Conservation (phyloP, 2,888 invertebrate species). For the Monoplex corrugatus region DNA sequence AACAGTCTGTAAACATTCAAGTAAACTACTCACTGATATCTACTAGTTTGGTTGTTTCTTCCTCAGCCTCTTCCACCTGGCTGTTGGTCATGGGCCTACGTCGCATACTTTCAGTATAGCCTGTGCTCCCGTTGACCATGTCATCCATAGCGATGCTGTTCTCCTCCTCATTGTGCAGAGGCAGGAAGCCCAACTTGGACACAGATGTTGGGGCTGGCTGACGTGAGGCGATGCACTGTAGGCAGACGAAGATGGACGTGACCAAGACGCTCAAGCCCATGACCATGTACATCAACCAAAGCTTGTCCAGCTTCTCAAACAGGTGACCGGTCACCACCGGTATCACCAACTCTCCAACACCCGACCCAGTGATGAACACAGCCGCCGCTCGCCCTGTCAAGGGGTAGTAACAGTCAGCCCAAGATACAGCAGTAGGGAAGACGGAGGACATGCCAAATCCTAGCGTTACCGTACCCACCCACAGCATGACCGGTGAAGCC, state of each 20-base stretch:
- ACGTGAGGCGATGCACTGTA: slow-evolving; percentile 77
- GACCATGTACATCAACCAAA: slow-evolving; percentile 80
- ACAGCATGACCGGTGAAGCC: slow-evolving; percentile 73
- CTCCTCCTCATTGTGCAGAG: slow-evolving; percentile 67
- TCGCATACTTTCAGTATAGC: slow-evolving; percentile 47
- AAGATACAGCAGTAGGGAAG: slow-evolving; percentile 82
- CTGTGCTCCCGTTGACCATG: slow-evolving; percentile 36
- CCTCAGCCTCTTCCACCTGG: slow-evolving; percentile 52
- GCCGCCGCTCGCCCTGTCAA: slow-evolving; percentile 82
- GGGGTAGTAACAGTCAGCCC: slow-evolving; percentile 82
- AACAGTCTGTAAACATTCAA: not conserved
- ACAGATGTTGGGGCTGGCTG: slow-evolving; percentile 50
- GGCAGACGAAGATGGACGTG: slow-evolving; percentile 73
- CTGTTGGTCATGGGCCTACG: slow-evolving; percentile 49
- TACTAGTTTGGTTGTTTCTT: slow-evolving; percentile 54
- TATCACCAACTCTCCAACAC: slow-evolving; percentile 82
- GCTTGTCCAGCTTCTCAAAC: slow-evolving; percentile 75
- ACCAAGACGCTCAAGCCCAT: slow-evolving; percentile 72
- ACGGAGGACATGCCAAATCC: slow-evolving; percentile 82
- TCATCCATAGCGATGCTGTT: slow-evolving; percentile 66
- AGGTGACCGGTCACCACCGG: slow-evolving; percentile 80
- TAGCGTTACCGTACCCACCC: slow-evolving; percentile 80
- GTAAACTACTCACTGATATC: slow-evolving; percentile 56
- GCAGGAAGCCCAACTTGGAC: slow-evolving; percentile 68
- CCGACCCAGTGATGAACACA: slow-evolving; percentile 81